These are phyloP conservation scores for Epizoanthus rinbou DNA, from an alignment of 92 coral and sea anemone species.

Conservation along the genomic window DNA sequence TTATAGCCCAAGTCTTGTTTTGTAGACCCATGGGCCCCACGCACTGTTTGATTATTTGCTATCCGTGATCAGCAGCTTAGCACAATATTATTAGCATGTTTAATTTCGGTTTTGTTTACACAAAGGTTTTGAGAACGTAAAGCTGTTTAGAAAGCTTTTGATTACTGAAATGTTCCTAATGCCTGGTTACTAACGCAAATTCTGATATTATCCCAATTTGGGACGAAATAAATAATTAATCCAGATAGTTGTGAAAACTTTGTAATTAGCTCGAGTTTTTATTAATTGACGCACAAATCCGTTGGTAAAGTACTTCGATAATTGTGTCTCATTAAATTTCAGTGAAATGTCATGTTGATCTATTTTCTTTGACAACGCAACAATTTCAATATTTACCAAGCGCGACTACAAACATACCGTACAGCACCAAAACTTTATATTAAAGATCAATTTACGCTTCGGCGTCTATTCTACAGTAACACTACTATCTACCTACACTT, in stretches of 20 bases:
- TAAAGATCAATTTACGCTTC: slow-evolving; percentile 1
- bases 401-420: slow-evolving; percentile 1
- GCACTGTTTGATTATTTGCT: neutral
- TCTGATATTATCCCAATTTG: no score
- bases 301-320: neutral
- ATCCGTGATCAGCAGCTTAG: neutral
- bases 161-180: neutral
- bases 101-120: neutral
- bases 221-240: neutral
- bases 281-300: no score
- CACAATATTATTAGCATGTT: neutral
- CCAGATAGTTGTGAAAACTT: neutral
- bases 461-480: slow-evolving; percentile 10
- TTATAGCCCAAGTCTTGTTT: neutral
- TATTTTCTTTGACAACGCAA: slow-evolving; percentile 25
- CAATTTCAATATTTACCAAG: slow-evolving; percentile 25
- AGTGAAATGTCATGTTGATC: neutral
- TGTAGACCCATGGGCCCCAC: neutral
- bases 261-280: no score
- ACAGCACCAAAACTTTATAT: neutral
- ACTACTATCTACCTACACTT: slow-evolving; percentile 34
- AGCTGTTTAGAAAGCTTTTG: neutral
- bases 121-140: slow-evolving; percentile 6
- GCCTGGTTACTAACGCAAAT: no score
- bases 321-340: neutral